phyloP scores from a whole-genome alignment of 2,888 invertebrate species.

The Allygus modestus region DNA sequence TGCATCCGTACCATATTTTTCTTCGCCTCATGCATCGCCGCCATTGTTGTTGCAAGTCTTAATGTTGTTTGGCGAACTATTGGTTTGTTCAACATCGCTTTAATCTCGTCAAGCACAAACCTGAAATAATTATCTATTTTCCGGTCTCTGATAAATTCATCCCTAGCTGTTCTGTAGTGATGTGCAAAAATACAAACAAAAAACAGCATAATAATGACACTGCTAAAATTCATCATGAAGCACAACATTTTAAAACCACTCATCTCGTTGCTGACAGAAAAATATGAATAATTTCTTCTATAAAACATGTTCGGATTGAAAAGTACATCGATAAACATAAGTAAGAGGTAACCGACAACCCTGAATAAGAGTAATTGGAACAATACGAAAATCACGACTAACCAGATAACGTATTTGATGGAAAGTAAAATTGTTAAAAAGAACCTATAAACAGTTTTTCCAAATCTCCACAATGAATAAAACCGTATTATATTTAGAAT shows the following conservation, averaged over 20 bases:
- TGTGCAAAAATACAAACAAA: not conserved
- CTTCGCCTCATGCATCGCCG: too few species aligned
- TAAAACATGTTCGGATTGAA: not conserved
- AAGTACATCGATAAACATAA: not conserved
- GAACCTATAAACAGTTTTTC: too few species aligned
- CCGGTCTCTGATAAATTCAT: not conserved
- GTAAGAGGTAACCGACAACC: not conserved
- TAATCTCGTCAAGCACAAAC: too few species aligned
- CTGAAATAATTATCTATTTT: not conserved
- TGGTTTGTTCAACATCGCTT: too few species aligned
- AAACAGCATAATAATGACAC: not conserved
- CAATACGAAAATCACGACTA: not conserved
- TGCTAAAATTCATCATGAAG: not conserved
- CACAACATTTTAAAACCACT: not conserved
- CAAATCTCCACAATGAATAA: too few species aligned
- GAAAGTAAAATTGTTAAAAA: not conserved
- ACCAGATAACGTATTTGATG: not conserved
- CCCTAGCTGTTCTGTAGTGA: not conserved
- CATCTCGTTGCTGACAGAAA: not conserved
- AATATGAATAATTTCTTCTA: not conserved
- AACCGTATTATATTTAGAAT: too few species aligned
- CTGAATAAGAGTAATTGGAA: not conserved
- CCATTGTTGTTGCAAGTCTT: too few species aligned
- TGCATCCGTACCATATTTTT: too few species aligned
- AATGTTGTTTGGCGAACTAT: too few species aligned